Conservation (phyloP, 2,888 invertebrate genomes). For the Achlya flavicornis region DNA sequence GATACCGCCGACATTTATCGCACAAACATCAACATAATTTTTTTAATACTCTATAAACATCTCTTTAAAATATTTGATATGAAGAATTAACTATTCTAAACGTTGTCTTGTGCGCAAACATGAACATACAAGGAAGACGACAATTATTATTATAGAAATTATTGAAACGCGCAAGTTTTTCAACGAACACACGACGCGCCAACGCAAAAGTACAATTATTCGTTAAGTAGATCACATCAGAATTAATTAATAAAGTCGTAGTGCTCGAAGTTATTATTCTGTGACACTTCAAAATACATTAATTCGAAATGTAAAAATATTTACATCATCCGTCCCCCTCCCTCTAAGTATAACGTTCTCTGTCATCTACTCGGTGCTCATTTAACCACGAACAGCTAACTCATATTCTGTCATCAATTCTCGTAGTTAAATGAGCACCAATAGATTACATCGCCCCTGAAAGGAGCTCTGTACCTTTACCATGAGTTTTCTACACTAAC, state of each 20-base stretch:
- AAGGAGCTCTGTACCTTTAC: too few species aligned
- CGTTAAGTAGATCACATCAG: slow-evolving; percentile 65
- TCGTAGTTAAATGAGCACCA: slow-evolving; percentile 13
- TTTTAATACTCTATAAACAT: slow-evolving; percentile 54
- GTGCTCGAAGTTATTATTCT: slow-evolving; percentile 69
- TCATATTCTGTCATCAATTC: background rate
- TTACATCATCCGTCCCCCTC: slow-evolving; percentile 54
- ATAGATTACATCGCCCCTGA: slow-evolving; percentile 20
- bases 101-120: slow-evolving; percentile 74
- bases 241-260: slow-evolving; percentile 64
- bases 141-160: slow-evolving; percentile 54
- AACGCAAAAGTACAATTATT: slow-evolving; percentile 54
- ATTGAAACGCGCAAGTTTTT: slow-evolving; percentile 65
- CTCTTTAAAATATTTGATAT: slow-evolving; percentile 73
- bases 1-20: slow-evolving; percentile 39
- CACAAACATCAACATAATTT: slow-evolving; percentile 50
- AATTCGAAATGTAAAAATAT: slow-evolving; percentile 76
- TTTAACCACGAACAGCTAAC: background rate
- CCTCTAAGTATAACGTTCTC: slow-evolving; percentile 13
- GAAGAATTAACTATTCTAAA: slow-evolving; percentile 71
- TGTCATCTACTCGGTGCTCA: slow-evolving; percentile 8
- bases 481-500: too few species aligned
- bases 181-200: slow-evolving; percentile 58
- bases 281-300: slow-evolving; percentile 74
- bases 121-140: slow-evolving; percentile 77